Base-by-base conservation (phyloP, 2,797 vertebrate species). In the Okamejei kenojei region DNA sequence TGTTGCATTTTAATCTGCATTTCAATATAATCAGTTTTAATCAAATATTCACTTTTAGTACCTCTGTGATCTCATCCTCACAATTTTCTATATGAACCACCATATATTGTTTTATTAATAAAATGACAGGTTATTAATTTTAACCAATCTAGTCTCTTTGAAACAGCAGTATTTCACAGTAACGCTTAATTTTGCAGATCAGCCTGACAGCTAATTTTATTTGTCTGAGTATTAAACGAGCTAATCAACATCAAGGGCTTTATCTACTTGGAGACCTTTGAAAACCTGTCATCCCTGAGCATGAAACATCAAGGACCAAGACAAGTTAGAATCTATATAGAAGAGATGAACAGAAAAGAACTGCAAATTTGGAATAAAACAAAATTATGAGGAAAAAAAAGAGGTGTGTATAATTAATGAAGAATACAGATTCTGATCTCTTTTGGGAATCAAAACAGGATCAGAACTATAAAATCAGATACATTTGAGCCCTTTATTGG, bases 121-220 rank as follows among this genome's bases (percentile, higher is more conserved):
- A 80, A 80, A 80, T 58, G 80, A 58, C 19, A 21, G 38, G 35
- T 81, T 81, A 81, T 81, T 81, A 81, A 81, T 81, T 81, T 81
- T 21, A 81, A 82, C 7, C 80, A 26, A 82, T 58, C 80, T 29
- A 21, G 45, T 58, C 19, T 45, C 35, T 81, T 81, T 45, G 79
- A 81, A 21, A 81, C 38, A 38, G 35, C 35, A 8, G 8, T 54
- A 81, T 81, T 81, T 81, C 19, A 8, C 17, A 45, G 11, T 23
- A 81, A 45, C 79, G 45, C 38, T 45, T 45, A 45, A 81, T 45
- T 81, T 23, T 81, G 19, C 21, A 81, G 5, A 81, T 81, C 79
- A 81, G 38, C 19, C 38, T 81, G 38, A 23, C 35, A 9, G 79
- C 21, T 79, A 15, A 7, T 79, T 38, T 79, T 79, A 3, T 35